A percentile compares a stretch with the other conserved stretches of the same genome.
phyloP scores from a whole-genome alignment of 2,797 vertebrate genomes.

The Momotus momota region DNA sequence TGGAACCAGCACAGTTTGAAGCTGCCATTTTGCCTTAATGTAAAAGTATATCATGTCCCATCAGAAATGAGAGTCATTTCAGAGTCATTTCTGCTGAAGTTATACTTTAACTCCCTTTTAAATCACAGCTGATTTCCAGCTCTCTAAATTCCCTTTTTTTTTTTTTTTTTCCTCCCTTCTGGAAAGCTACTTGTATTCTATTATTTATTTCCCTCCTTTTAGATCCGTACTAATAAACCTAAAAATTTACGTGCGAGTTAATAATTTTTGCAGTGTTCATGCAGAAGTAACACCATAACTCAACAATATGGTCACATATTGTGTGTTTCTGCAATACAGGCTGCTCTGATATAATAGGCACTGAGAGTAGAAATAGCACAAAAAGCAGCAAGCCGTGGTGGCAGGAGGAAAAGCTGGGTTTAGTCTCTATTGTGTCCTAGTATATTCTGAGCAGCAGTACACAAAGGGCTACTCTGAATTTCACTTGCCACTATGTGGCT shows the following conservation, averaged over 20 bases:
- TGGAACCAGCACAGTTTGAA: background rate
- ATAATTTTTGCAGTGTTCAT: conserved; percentile 18
- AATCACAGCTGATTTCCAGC: conserved; percentile 25
- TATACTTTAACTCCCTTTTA: background rate
- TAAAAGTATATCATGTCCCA: background rate
- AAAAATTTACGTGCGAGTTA: background rate
- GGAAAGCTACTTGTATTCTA: background rate
- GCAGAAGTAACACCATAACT: conserved; percentile 16
- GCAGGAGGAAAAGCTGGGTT: background rate
- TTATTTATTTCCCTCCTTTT: conserved; percentile 20
- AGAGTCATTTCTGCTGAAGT: conserved; percentile 21
- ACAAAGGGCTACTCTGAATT: background rate
- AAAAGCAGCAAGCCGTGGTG: background rate
- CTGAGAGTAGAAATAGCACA: background rate
- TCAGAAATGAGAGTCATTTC: background rate
- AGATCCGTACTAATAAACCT: background rate
- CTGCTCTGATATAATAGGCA: background rate
- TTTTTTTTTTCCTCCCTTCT: background rate
- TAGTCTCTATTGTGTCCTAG: background rate
- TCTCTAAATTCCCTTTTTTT: conserved; percentile 11
- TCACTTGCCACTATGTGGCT: background rate
- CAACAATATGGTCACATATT: conserved; percentile 9
- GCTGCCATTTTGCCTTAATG: conserved; percentile 6
- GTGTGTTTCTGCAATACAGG: background rate
- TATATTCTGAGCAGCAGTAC: background rate